These are phyloP conservation scores for Anser cygnoides DNA, from an alignment of 2,113 vertebrate genomes.

Conservation along the genomic window DNA sequence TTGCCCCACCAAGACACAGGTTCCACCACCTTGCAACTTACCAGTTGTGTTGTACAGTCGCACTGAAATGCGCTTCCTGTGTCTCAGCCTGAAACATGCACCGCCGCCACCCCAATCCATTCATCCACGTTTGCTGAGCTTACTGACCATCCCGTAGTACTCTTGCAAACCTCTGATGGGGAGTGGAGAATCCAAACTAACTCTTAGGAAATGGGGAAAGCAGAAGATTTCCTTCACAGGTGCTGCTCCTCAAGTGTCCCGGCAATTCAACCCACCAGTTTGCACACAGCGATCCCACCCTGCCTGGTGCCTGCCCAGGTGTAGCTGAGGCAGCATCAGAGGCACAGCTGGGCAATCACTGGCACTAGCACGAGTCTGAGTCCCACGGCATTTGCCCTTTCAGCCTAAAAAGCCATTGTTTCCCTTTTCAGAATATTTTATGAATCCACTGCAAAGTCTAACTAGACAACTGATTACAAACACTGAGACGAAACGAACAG, in stretches of 20 bases:
- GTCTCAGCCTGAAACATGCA: not conserved
- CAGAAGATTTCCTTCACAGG: not conserved
- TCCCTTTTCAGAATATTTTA: not conserved
- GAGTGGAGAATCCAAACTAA: not conserved
- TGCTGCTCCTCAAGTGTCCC: not conserved
- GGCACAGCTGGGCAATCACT: not conserved
- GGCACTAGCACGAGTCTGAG: not conserved
- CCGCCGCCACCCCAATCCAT: not conserved
- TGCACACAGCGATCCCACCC: not conserved
- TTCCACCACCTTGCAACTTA: not conserved
- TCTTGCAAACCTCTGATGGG: not conserved
- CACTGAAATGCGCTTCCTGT: accelerated
- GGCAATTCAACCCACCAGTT: no score
- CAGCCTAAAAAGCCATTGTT: not conserved
- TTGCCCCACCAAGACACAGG: not conserved
- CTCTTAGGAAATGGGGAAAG: not conserved
- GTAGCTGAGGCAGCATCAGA: not conserved
- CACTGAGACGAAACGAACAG: not conserved
- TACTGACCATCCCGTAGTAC: accelerated
- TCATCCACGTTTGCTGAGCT: not conserved
- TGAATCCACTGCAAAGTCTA: no score
- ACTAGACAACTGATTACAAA: not conserved
- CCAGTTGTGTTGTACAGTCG: accelerated
- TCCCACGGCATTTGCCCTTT: not conserved
- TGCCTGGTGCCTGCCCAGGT: not conserved